Percentiles rank a stretch among this genome's conserved stretches.
These are phyloP conservation scores for Coendou prehensilis DNA, from an alignment of 2,797 vertebrate species.

Conservation along the genomic window DNA sequence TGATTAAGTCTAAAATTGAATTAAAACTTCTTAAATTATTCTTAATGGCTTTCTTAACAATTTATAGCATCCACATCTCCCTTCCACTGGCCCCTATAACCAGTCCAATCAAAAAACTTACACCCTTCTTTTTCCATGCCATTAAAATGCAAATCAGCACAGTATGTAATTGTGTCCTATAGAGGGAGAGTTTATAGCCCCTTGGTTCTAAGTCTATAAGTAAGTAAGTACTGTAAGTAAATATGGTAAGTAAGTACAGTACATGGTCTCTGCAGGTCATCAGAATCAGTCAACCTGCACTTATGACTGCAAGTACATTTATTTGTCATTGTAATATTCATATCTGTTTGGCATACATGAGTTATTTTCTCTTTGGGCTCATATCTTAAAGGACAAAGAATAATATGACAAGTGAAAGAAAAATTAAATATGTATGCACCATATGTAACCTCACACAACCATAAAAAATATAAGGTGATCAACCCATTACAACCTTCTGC, in stretches of 20 bases:
- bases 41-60: background rate
- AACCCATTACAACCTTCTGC: background rate
- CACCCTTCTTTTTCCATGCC: background rate
- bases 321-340: slow-evolving; percentile 2
- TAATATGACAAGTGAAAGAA: background rate
- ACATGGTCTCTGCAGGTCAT: background rate
- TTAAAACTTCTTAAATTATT: background rate
- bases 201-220: background rate
- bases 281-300: background rate
- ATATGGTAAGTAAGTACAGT: background rate
- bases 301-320: background rate
- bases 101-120: background rate
- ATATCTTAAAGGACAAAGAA: background rate
- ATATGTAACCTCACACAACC: background rate
- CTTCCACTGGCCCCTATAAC: background rate
- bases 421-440: background rate
- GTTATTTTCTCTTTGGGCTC: background rate
- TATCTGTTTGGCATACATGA: slow-evolving; percentile 36
- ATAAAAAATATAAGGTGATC: background rate
- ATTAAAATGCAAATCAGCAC: slow-evolving; percentile 18
- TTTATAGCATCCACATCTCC: background rate
- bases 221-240: background rate
- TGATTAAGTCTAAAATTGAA: slow-evolving; percentile 11
- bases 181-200: background rate
- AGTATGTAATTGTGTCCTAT: background rate